Percentiles rank a stretch among this genome's conserved stretches.
Conservation (phyloP, 2,113 vertebrate genomes). For the Xyliphius kryptos region DNA sequence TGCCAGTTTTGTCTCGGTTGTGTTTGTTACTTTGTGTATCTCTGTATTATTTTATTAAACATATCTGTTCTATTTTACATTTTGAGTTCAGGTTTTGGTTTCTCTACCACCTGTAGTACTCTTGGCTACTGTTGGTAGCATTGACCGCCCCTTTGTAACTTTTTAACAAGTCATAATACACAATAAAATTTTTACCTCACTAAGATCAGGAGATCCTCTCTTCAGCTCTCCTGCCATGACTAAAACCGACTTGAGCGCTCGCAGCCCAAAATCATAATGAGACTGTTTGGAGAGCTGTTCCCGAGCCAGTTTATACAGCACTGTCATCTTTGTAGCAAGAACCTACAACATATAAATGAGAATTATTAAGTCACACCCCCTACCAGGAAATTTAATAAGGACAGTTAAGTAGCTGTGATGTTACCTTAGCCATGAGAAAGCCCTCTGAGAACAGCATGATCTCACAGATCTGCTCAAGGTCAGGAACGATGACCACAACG, state of each 20-base stretch:
- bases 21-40: too few relatives aligned
- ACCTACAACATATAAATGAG: slow-evolving; percentile 55
- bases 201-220: slow-evolving; percentile 79
- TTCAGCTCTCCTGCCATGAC: slow-evolving; percentile 96
- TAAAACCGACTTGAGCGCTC: slow-evolving; percentile 90
- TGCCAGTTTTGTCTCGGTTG: too few relatives aligned
- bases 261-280: slow-evolving; percentile 94
- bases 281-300: slow-evolving; percentile 95
- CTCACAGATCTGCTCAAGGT: slow-evolving; percentile 96
- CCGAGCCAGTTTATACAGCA: slow-evolving; percentile 86
- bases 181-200: slow-evolving; percentile 66
- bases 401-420: background rate
- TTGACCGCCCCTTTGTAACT: too few relatives aligned
- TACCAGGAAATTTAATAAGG: too few relatives aligned
- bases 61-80: too few relatives aligned
- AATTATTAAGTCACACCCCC: background rate
- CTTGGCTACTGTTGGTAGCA: too few relatives aligned
- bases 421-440: slow-evolving; percentile 87
- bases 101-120: too few relatives aligned
- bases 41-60: too few relatives aligned
- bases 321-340: slow-evolving; percentile 97
- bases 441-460: slow-evolving; percentile 98
- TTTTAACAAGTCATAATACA: too few relatives aligned
- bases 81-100: too few relatives aligned
- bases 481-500: slow-evolving; percentile 90